Evolutionary conservation across 2,797 vertebrate species (phyloP).

Genomic region (Cossypha heuglini): DNA sequence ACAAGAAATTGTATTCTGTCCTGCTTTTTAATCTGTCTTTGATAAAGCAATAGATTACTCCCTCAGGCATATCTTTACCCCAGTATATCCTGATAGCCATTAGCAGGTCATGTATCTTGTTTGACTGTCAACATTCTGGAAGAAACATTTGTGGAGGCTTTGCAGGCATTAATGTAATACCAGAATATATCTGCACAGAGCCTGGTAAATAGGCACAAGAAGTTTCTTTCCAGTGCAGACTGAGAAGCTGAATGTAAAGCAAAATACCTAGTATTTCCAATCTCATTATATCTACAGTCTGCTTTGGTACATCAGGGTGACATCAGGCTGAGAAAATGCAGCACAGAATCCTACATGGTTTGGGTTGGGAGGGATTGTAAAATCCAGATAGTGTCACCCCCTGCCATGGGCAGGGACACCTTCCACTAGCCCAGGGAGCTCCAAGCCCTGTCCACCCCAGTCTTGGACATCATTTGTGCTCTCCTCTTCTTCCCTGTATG

Average conservation of each 20-base stretch:
- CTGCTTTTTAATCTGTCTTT: neutral
- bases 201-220: neutral
- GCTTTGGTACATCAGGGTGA: neutral
- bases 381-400: fast-evolving
- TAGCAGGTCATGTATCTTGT: neutral
- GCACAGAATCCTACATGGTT: neutral
- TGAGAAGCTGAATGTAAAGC: neutral
- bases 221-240: neutral
- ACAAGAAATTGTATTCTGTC: neutral
- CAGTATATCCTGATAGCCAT: neutral
- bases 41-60: neutral
- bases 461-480: neutral
- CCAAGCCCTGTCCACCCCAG: fast-evolving
- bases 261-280: neutral
- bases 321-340: neutral
- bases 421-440: neutral
- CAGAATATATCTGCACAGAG: neutral
- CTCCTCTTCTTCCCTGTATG: neutral
- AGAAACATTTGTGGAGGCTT: neutral
- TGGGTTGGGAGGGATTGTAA: neutral
- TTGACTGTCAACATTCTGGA: neutral
- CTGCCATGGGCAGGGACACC: neutral
- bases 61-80: neutral
- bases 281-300: neutral
- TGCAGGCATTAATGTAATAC: neutral